These are phyloP conservation scores for Eilema griseolum DNA, from an alignment of 2,888 invertebrate genomes.

Conservation along the genomic window DNA sequence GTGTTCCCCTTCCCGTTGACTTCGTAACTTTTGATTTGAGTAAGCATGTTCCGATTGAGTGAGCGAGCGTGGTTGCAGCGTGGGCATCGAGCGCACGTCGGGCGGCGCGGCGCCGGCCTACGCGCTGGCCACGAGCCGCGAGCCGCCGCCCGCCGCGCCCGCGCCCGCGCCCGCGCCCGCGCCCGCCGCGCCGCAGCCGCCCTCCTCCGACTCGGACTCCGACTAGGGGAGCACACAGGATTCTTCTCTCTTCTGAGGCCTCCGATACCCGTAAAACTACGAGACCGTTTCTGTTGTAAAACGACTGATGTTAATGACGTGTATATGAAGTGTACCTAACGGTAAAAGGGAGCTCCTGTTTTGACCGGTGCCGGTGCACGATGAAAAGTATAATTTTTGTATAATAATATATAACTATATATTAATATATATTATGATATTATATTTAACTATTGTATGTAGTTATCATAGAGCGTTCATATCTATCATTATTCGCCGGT, in stretches of 20 bases:
- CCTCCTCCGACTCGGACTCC: constrained; percentile 81
- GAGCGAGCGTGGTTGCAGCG: constrained; percentile 69
- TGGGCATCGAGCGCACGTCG: constrained; percentile 95
- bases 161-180: constrained; percentile 56
- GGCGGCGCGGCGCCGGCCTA: constrained; percentile 76
- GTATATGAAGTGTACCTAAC: too few species aligned
- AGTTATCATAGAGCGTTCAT: constrained; percentile 22
- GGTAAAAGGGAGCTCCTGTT: background rate
- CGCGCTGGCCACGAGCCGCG: constrained; percentile 64
- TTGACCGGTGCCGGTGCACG: too few species aligned
- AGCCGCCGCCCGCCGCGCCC: constrained; percentile 57
- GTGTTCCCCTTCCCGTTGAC: too few species aligned
- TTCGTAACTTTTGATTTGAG: too few species aligned
- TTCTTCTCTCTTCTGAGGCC: background rate
- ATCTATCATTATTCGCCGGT: constrained; percentile 22
- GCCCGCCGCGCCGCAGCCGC: constrained; percentile 63
- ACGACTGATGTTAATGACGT: background rate
- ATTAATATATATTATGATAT: constrained; percentile 17
- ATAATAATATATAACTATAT: too few species aligned
- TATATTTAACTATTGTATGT: constrained; percentile 29
- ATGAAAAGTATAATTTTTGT: constrained; percentile 16
- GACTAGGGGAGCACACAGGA: constrained; percentile 53
- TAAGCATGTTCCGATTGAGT: too few species aligned
- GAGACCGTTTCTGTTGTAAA: background rate
- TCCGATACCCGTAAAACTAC: background rate